phyloP scores from a whole-genome alignment of 1,140 invertebrate species.

The Eulimnadia texana region DNA sequence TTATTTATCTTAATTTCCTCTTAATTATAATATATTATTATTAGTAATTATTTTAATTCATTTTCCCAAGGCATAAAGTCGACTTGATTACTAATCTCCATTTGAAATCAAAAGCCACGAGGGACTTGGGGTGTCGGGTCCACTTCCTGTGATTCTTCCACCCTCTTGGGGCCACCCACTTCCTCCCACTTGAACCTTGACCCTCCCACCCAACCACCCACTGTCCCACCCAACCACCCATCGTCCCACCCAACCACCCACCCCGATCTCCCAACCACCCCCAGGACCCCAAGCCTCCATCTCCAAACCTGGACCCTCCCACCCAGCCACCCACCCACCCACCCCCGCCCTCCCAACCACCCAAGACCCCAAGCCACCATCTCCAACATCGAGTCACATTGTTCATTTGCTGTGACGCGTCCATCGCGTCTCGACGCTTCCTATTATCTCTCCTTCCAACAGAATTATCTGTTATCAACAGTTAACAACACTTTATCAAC shows the following conservation, averaged over 20 bases:
- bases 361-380: too few species aligned
- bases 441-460: background rate
- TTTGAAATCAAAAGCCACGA: background rate
- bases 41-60: too few species aligned
- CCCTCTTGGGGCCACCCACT: too few species aligned
- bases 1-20: too few species aligned
- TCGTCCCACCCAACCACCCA: background rate
- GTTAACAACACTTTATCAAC: background rate
- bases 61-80: too few species aligned
- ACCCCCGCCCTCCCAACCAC: too few species aligned
- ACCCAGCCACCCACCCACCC: too few species aligned
- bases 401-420: conserved; percentile 10
- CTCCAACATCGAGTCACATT: background rate
- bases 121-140: background rate
- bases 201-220: background rate
- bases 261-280: too few species aligned
- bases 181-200: background rate
- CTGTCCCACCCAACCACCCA: too few species aligned
- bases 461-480: background rate
- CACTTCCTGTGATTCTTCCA: background rate
- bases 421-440: conserved; percentile 9
- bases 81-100: background rate
- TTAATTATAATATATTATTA: too few species aligned
- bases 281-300: too few species aligned
- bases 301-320: too few species aligned